phyloP scores from a whole-genome alignment of 2,797 vertebrate genomes.

The Dromococcyx pavoninus region DNA sequence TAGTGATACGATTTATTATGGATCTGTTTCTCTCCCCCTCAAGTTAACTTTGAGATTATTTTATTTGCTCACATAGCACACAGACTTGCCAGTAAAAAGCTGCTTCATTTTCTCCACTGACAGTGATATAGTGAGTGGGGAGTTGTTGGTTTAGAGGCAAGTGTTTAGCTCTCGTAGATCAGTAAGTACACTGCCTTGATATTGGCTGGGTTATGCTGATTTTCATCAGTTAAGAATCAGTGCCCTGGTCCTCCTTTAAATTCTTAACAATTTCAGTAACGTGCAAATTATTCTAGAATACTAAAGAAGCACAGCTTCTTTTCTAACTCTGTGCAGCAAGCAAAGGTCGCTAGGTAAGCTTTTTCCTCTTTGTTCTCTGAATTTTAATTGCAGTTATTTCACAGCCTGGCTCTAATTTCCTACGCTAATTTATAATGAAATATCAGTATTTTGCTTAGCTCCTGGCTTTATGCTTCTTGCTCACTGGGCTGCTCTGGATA shows the following conservation, averaged over 20 bases:
- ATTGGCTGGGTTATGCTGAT: not conserved
- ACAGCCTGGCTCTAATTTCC: slow-evolving; percentile 37
- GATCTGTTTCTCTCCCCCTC: not conserved
- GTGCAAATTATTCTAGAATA: not conserved
- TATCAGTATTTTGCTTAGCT: slow-evolving; percentile 39
- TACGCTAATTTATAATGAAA: slow-evolving; percentile 44
- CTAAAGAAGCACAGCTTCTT: slow-evolving; percentile 19
- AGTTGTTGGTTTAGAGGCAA: not conserved
- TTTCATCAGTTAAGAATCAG: not conserved
- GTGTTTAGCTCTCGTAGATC: not conserved
- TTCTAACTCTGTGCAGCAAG: slow-evolving; percentile 11
- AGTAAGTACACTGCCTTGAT: not conserved
- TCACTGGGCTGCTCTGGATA: slow-evolving; percentile 9
- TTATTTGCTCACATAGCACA: not conserved
- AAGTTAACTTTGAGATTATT: not conserved
- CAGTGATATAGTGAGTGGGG: not conserved
- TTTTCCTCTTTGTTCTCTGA: slow-evolving; percentile 31
- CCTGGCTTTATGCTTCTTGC: not conserved
- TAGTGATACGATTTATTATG: not conserved
- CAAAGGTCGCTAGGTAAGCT: slow-evolving; percentile 45
- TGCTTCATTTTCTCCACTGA: not conserved
- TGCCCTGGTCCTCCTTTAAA: not conserved
- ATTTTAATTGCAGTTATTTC: slow-evolving; percentile 58
- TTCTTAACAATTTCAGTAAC: not conserved
- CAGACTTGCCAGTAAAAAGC: not conserved